These are phyloP conservation scores for Babylonia areolata DNA, from an alignment of 1,140 invertebrate species.

Conservation along the genomic window DNA sequence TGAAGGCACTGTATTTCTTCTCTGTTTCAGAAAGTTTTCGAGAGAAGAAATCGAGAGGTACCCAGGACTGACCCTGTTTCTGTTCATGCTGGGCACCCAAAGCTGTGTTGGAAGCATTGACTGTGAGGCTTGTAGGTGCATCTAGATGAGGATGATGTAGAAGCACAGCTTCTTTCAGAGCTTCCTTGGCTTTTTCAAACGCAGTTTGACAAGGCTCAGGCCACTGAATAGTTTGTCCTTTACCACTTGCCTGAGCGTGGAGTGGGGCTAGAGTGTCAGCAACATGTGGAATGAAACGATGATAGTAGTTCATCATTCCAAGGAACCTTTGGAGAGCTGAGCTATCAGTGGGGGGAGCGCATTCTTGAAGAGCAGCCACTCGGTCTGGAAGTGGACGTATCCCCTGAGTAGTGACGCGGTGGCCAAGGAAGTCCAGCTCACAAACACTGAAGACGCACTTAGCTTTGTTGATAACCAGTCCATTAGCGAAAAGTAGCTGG, in stretches of 20 bases:
- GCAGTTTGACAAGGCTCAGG: slow-evolving; percentile 5
- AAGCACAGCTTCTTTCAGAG: not conserved
- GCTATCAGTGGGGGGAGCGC: not conserved
- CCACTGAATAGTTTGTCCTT: slow-evolving; percentile 21
- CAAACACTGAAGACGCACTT: slow-evolving; percentile 7
- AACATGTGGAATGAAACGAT: slow-evolving; percentile 8
- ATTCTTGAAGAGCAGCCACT: not conserved
- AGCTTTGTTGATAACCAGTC: slow-evolving; percentile 26
- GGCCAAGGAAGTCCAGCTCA: slow-evolving; percentile 22
- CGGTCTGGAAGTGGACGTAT: not conserved
- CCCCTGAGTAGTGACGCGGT: not conserved
- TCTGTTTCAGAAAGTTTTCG: slow-evolving; percentile 3
- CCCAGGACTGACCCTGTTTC: not conserved
- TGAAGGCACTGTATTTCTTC: not conserved
- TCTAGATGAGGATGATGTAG: slow-evolving; percentile 3
- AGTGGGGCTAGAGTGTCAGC: slow-evolving; percentile 11
- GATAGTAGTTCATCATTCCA: slow-evolving; percentile 34
- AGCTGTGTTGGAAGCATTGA: slow-evolving; percentile 4
- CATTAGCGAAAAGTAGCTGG: not conserved
- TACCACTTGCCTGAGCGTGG: slow-evolving; percentile 20
- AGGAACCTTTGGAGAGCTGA: slow-evolving; percentile 33
- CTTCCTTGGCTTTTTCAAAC: slow-evolving; percentile 22
- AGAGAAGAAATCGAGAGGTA: slow-evolving; percentile 5
- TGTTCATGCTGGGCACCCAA: not conserved
- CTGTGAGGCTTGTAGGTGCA: too few relatives aligned